Evolutionary conservation across 2,888 invertebrate species (phyloP), one percentile per base, ranked within the genome.

Genomic region (Campopleginae sp.): DNA sequence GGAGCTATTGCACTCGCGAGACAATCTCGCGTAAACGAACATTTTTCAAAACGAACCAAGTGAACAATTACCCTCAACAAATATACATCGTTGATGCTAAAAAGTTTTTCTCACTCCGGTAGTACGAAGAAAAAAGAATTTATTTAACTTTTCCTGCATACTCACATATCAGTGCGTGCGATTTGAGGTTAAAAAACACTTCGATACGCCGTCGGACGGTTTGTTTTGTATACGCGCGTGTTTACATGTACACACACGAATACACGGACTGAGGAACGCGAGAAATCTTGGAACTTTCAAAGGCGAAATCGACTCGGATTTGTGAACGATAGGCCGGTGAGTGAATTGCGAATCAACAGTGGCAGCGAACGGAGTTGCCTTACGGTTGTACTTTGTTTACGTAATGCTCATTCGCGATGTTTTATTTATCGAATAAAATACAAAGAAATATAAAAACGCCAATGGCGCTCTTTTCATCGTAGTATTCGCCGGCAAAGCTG

Each of bases 271-370:
- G 42, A 68, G 14, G 44, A 31, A 66, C 38, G 12, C 33, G 8
- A 27, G 31, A 61, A 48, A 82, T 44, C 42, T 61, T 19, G 23
- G 7, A 42, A 71, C 14, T 10, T 4, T 27, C 38, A 10, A 10
- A 31, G 12, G 17, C 31, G 8, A 19, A 31, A 38, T 42, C 10
- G 42, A 14, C 75, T 76, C 23, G 46, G 80, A 76, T 76, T 54
- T n/a, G 54, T 46, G 19, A 27, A 10, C 75, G 42, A 31, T 38
- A 27, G 44, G 19, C 63, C 84, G 84, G 84, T 84, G 84, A 84
- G 84, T 84, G n/a, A 84, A 82, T 74, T 65, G 71, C 58, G 68
- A 61, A 79, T 68, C 82, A 79, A 83, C 82, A 70, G 70, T n/a
- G 42, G 80, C 61, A 12, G 27, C n/a, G 14, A 38, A 7, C 7